Evolutionary conservation across 2,888 invertebrate genomes (phyloP).

Genomic region (Tetragonula carbonaria): DNA sequence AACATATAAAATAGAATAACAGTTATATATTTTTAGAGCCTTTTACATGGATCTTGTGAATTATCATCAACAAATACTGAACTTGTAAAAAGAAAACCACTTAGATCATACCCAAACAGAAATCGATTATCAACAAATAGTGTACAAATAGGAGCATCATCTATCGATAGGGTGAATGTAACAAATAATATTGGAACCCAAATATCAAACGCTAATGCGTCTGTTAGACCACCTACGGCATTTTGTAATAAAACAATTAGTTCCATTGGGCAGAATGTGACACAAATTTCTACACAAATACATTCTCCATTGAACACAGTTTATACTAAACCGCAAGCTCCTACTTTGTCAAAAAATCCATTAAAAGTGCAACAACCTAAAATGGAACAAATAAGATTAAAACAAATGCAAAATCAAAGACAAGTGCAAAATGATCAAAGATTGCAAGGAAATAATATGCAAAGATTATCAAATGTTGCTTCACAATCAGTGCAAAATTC

Average conservation of each 20-base stretch:
- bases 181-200: constrained; percentile 57
- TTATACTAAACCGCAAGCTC: constrained; percentile 53
- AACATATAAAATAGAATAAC: constrained; percentile 5
- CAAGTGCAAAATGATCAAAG: constrained; percentile 54
- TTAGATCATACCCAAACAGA: constrained; percentile 66
- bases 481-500: constrained; percentile 43
- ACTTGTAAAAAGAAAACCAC: constrained; percentile 64
- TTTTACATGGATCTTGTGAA: constrained; percentile 47
- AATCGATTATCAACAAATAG: constrained; percentile 55
- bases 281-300: constrained; percentile 63
- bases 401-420: constrained; percentile 59
- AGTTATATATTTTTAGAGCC: constrained; percentile 40
- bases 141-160: constrained; percentile 49
- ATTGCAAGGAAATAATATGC: constrained; percentile 47
- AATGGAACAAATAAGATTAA: constrained; percentile 77
- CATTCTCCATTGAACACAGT: constrained; percentile 56
- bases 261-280: constrained; percentile 63
- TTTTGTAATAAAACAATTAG: constrained; percentile 63
- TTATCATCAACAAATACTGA: constrained; percentile 48
- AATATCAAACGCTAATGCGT: constrained; percentile 64
- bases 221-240: constrained; percentile 58
- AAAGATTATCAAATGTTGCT: constrained; percentile 43
- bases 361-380: constrained; percentile 62
- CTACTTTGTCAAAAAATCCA: constrained; percentile 60
- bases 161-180: constrained; percentile 54